Percentiles rank a stretch among this genome's conserved stretches.
These are phyloP conservation scores for Euproctis similis DNA, from an alignment of 2,888 invertebrate species.

Conservation along the genomic window DNA sequence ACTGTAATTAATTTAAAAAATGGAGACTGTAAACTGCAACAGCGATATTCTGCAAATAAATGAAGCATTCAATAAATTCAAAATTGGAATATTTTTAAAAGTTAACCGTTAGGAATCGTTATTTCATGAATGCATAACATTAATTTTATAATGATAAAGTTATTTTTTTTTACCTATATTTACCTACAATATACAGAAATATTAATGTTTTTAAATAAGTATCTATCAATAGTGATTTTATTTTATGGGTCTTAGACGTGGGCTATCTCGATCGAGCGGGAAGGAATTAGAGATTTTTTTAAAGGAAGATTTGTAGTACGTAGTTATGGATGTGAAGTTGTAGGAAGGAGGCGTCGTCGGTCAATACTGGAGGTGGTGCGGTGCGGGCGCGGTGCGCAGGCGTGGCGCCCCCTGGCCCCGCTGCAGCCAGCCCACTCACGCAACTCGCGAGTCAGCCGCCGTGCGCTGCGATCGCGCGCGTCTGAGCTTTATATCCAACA, in stretches of 20 bases:
- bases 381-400: conserved; percentile 63
- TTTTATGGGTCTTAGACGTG: conserved; percentile 46
- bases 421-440: conserved; percentile 52
- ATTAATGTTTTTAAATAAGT: no score
- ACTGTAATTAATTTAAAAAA: no score
- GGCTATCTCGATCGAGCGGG: conserved; percentile 59
- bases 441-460: conserved; percentile 72
- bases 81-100: no score
- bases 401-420: conserved; percentile 54
- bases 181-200: no score
- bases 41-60: no score
- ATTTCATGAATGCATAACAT: no score
- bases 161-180: no score
- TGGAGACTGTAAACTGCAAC: no score
- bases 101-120: no score
- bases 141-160: no score
- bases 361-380: conserved; percentile 74
- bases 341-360: conserved; percentile 73
- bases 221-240: no score
- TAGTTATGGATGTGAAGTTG: conserved; percentile 74
- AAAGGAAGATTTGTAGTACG: conserved; percentile 67
- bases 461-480: conserved; percentile 69
- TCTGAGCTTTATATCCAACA: conserved; percentile 41
- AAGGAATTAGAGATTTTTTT: conserved; percentile 67
- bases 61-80: no score